Evolutionary conservation across 2,888 invertebrate species (phyloP).

Genomic region (Polyommatus icarus): DNA sequence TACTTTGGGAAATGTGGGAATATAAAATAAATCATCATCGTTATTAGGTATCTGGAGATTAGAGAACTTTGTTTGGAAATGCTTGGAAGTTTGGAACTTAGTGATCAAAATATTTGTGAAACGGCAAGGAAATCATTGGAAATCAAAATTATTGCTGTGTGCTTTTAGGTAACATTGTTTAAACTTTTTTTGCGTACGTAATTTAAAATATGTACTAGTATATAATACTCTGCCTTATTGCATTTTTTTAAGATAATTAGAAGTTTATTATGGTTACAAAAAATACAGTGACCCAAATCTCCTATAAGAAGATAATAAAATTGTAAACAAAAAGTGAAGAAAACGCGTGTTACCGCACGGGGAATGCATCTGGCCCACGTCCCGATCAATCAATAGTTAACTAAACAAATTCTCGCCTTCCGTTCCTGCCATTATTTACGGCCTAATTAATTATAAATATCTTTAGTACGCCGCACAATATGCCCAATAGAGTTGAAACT

Average conservation of each 20-base stretch:
- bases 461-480: slow-evolving; percentile 7
- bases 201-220: neutral
- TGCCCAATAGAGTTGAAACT: slow-evolving; percentile 15
- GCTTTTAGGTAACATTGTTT: neutral
- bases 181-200: neutral
- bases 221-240: neutral
- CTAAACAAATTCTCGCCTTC: slow-evolving; percentile 55
- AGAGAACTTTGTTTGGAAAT: neutral
- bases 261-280: neutral
- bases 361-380: slow-evolving; percentile 58
- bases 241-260: neutral
- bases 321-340: slow-evolving; percentile 13
- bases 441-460: slow-evolving; percentile 28
- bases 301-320: slow-evolving; percentile 9
- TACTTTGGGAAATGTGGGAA: neutral
- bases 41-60: neutral
- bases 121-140: neutral
- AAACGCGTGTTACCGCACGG: slow-evolving; percentile 41
- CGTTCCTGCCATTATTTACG: slow-evolving; percentile 32
- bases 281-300: neutral
- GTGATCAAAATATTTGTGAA: neutral
- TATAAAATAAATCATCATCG: neutral
- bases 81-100: neutral
- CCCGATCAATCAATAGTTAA: slow-evolving; percentile 62
- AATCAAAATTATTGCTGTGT: neutral